phyloP scores from a whole-genome alignment of 2,888 invertebrate species.

The Cotesia congregata region DNA sequence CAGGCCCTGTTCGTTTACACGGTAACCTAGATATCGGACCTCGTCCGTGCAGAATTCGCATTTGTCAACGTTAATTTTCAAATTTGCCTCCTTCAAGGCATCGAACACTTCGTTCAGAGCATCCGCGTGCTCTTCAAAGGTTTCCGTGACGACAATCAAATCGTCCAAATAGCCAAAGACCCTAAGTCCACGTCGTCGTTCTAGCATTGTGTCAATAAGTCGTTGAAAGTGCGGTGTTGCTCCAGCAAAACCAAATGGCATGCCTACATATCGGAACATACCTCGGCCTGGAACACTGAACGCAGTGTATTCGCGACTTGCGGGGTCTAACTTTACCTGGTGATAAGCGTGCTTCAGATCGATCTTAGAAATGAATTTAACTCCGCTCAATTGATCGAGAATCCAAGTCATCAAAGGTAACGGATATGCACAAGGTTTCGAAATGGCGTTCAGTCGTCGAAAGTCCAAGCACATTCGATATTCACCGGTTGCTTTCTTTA shows the following conservation, averaged over 20 bases:
- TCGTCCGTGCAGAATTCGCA: slow-evolving; percentile 46
- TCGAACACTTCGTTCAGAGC: slow-evolving; percentile 25
- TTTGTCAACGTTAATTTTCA: slow-evolving; percentile 45
- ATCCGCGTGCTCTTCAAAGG: slow-evolving; percentile 20
- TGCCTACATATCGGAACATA: slow-evolving; percentile 53
- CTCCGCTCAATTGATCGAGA: not conserved
- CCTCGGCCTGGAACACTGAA: slow-evolving; percentile 55
- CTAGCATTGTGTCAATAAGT: slow-evolving; percentile 18
- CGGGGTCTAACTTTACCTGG: not conserved
- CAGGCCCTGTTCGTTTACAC: slow-evolving; percentile 52
- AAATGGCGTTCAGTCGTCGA: too few relatives aligned
- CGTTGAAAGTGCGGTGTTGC: slow-evolving; percentile 20
- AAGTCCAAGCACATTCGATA: too few relatives aligned
- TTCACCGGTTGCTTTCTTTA: too few relatives aligned
- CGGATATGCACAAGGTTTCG: slow-evolving; percentile 29
- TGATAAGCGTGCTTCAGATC: slow-evolving; percentile 19
- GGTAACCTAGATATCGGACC: slow-evolving; percentile 55
- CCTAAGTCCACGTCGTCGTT: not conserved
- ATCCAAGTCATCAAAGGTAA: not conserved
- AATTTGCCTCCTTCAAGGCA: slow-evolving; percentile 20
- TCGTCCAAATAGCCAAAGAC: slow-evolving; percentile 10
- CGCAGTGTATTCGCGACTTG: slow-evolving; percentile 3
- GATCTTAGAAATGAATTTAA: slow-evolving; percentile 2
- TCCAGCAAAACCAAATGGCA: slow-evolving; percentile 37
- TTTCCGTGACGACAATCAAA: not conserved